Evolutionary conservation across 2,888 invertebrate species (phyloP), one percentile per base, ranked within the genome.

Genomic region (Netelia inedita): DNA sequence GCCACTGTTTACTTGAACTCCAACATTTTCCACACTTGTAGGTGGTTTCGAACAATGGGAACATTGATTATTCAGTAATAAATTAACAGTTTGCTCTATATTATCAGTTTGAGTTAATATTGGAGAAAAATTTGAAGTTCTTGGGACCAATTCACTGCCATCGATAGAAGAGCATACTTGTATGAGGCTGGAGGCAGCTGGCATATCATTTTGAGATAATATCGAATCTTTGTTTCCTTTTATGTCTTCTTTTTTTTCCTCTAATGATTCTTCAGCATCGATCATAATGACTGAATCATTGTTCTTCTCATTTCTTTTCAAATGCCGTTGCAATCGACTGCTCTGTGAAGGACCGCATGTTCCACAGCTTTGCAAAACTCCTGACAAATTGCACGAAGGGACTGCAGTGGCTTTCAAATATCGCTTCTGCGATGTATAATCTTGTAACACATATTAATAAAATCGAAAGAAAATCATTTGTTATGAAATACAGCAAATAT

Each of bases 351-450:
- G 63, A 63, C 74, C 63, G 9, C 21, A 46, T 61, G 61, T 74
- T 74, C 23, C 50, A 74, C 35, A 21, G 74, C 74, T 74, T 46
- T 63, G 74, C 63, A 46, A 74, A 74, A 63, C 74, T 53, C 16
- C 61, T 78, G 59, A 59, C 68, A 78, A 78, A 78, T 78, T 78
- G 21, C 78, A 69, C 68, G 69, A 78, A 57, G 57, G 78, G 68
- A 69, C 59, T 68, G 78, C 68, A 59, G 21, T 10, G 50, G 46
- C 78, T 78, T 78, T 78, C 68, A 78, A 68, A 68, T 69, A 78
- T 69, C 78, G 57, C 59, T 78, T 78, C 68, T 78, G 59, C 78
- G 68, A 69, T 68, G 43, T 16, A 78, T n/a, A 53, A 55, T 23
- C 1, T 59, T 21, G 10, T 69, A 21, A 78, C 69, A 43, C 21